Evolutionary conservation across 2,113 vertebrate genomes (phyloP), one percentile per base, ranked within the genome.

Genomic region (Antechinus stuartii): DNA sequence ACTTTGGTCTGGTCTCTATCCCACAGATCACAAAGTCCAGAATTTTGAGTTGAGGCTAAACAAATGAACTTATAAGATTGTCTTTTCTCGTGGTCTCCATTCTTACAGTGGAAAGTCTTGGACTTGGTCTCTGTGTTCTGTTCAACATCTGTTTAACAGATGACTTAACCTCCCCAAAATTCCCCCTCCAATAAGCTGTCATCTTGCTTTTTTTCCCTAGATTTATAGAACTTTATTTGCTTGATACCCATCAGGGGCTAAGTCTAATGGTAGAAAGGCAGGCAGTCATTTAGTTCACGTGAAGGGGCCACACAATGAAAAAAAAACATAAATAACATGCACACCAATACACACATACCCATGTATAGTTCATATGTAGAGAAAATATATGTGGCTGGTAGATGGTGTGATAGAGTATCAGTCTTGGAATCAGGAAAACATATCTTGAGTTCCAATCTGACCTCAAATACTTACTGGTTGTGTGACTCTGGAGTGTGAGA

Each of bases 131-230:
- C 22, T 84, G 35, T 14, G 3, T 84, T 84, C 19, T 84, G 68
- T 84, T 84, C 46, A 56, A 57, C 16, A 76, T 89, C 95, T 90
- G 84, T 68, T 92, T 95, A 97, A 93, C 25, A 96, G 54, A 89
- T 90, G 95, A 55, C 89, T 93, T 4, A 89, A 94, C 50, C 50
- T 49, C 50, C 50, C 50, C 50, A 49, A 49, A 49, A 0, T 49
- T 5, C 6, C 49, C 49, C 49, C 0, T 49, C 50, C 50, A 52
- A 52, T 11, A 93, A 89, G 24, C 54, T 55, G 90, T n/a, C 89
- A 91, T 94, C 61, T 68, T 95, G 91, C 49, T 94, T 90, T 95
- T 96, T 42, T 42, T 97, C 95, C 91, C 95, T 54, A 91, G 95
- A 54, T 50, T 35, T 68, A 49, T 61, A 46, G 94, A 35, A 53